Evolutionary conservation across 2,113 vertebrate species (phyloP).

Genomic region (Sus scrofa): DNA sequence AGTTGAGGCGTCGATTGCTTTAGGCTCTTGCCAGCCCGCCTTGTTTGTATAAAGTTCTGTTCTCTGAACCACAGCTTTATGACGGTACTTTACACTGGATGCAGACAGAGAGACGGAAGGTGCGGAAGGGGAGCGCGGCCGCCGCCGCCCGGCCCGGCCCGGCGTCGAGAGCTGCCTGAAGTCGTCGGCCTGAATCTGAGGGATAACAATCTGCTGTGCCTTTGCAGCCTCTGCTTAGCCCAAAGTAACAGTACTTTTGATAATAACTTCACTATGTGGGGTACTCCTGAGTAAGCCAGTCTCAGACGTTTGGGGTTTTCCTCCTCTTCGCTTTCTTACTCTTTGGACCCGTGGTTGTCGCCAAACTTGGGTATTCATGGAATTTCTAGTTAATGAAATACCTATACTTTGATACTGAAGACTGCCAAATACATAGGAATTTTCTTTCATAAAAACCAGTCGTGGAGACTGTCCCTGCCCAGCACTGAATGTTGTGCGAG

Average conservation of each 20-base stretch:
- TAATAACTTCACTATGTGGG: slow-evolving; percentile 85
- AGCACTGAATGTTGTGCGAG: slow-evolving; percentile 90
- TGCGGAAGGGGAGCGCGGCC: slow-evolving; percentile 89
- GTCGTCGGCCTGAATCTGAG: slow-evolving; percentile 88
- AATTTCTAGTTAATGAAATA: slow-evolving; percentile 88
- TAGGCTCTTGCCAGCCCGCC: slow-evolving; percentile 89
- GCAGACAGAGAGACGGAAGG: slow-evolving; percentile 91
- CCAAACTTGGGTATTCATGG: slow-evolving; percentile 89
- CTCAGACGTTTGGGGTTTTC: slow-evolving; percentile 87
- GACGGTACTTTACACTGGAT: slow-evolving; percentile 94
- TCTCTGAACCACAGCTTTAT: slow-evolving; percentile 92
- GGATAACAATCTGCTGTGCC: slow-evolving; percentile 90
- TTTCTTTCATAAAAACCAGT: slow-evolving; percentile 87
- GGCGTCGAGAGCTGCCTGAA: slow-evolving; percentile 88
- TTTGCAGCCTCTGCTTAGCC: slow-evolving; percentile 92
- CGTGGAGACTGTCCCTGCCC: slow-evolving; percentile 88
- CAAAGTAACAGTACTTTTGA: slow-evolving; percentile 91
- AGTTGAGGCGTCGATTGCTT: slow-evolving; percentile 88
- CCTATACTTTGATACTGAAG: slow-evolving; percentile 89
- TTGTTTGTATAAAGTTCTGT: slow-evolving; percentile 89
- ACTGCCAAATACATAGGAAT: slow-evolving; percentile 92
- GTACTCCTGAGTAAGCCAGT: slow-evolving; percentile 87
- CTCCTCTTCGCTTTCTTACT: slow-evolving; percentile 87
- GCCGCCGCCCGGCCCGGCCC: slow-evolving; percentile 91
- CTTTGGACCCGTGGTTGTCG: slow-evolving; percentile 88